Base-by-base conservation (phyloP, 1,140 invertebrate species). In the Brachionus rubens region DNA sequence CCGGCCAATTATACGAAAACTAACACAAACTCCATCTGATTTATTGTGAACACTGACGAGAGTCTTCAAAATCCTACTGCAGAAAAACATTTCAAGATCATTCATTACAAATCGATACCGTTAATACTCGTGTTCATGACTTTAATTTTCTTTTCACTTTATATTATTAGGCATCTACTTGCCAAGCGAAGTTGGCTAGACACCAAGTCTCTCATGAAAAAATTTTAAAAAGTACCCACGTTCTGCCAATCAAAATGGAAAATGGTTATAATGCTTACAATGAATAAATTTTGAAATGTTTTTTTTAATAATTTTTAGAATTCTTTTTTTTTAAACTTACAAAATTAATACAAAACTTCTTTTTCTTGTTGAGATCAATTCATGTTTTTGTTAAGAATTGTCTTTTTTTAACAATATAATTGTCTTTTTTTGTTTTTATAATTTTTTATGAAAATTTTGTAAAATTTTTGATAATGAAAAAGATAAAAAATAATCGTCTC, bases 11-110 rank as follows among this genome's bases (percentile, higher is more conserved):
- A 80, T 2, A 76, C 79, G 56, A 77, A 79, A 36, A 79, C 78
- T 4, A 84, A 83, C 75, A 81, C 83, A 4, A 81, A 82, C n/a
- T 80, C 79, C 16, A 78, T 82, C 7, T 85, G 86, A 78, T 87
- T 85, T 85, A 82, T 87, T 28, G 81, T 80, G 19, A 85, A 86
- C 67, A 85, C 85, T 81, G 81, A 81, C 40, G 83, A 87, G 47
- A 80, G 82, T 14, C 14, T 75, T 7, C 47, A 24, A 7, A 36
- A 33, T 28, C 47, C 46, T 24, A 41, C 14, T 9, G 48, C 36
- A 48, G 6, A 14, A 28, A 21, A 47, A 12, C 48, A 75, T 36
- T 50, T 12, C 14, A 14, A 28, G 43, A 75, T 75, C 2, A 50
- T 33, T 19, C 59, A 76, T 19, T 76, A 76, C 52, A 36, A 77